A percentile compares a stretch with the other conserved stretches of the same genome.
These are phyloP conservation scores for Callimorpha dominula DNA, from an alignment of 2,888 invertebrate species.

Conservation along the genomic window DNA sequence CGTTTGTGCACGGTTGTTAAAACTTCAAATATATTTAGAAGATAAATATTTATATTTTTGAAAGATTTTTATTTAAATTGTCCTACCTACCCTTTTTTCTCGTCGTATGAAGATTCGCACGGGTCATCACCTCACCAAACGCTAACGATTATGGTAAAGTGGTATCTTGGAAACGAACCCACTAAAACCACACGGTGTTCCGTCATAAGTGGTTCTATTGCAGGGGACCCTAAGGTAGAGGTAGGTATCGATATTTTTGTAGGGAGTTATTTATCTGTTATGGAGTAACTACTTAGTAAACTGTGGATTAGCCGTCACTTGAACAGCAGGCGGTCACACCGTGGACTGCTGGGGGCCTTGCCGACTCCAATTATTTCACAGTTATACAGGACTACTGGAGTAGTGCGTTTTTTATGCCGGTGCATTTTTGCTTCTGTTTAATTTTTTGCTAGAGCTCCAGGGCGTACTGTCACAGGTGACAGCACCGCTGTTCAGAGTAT, in stretches of 20 bases:
- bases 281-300: neutral
- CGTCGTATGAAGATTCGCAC: neutral
- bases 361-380: neutral
- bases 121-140: neutral
- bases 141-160: neutral
- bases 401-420: neutral
- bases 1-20: neutral
- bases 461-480: neutral
- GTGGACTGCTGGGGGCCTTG: neutral
- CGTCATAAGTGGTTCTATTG: neutral
- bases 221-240: too few species aligned
- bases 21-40: neutral
- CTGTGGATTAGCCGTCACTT: neutral
- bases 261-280: too few species aligned
- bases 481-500: neutral
- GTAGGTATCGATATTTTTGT: too few species aligned
- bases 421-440: neutral
- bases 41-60: neutral
- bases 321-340: neutral
- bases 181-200: neutral
- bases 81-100: neutral
- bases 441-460: neutral
- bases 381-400: neutral
- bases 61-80: neutral
- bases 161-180: neutral